phyloP scores from a whole-genome alignment of 2,888 invertebrate genomes.

The Melanophora roralis region DNA sequence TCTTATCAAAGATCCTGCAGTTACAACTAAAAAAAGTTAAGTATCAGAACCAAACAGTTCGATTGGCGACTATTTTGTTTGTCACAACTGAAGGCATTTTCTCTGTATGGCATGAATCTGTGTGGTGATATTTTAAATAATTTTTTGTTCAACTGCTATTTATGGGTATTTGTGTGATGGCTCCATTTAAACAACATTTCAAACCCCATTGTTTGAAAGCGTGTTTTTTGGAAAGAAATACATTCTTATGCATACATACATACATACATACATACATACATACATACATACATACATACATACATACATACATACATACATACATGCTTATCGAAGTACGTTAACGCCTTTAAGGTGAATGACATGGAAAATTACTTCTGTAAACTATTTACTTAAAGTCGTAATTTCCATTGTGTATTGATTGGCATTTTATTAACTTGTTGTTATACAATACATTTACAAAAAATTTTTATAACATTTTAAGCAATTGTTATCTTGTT shows the following conservation, averaged over 20 bases:
- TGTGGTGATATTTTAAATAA: no score
- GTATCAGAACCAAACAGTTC: no score
- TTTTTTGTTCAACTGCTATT: no score
- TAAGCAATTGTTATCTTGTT: not conserved
- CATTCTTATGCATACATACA: not conserved
- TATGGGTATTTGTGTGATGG: no score
- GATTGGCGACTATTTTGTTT: no score
- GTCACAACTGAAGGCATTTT: no score
- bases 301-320: not conserved
- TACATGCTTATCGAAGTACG: not conserved
- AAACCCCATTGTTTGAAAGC: no score
- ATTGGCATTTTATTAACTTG: conserved; percentile 2
- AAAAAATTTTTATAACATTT: not conserved
- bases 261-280: not conserved
- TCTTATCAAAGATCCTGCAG: no score
- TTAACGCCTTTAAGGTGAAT: conserved; percentile 47
- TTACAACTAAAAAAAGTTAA: no score
- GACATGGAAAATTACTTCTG: conserved; percentile 54
- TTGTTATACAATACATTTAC: not conserved
- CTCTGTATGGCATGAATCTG: no score
- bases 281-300: not conserved
- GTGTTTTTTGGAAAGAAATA: no score
- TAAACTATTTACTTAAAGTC: conserved; percentile 14
- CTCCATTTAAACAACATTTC: no score
- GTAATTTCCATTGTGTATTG: not conserved